phyloP scores from a whole-genome alignment of 2,797 vertebrate species.

The Nannoperca obscura region DNA sequence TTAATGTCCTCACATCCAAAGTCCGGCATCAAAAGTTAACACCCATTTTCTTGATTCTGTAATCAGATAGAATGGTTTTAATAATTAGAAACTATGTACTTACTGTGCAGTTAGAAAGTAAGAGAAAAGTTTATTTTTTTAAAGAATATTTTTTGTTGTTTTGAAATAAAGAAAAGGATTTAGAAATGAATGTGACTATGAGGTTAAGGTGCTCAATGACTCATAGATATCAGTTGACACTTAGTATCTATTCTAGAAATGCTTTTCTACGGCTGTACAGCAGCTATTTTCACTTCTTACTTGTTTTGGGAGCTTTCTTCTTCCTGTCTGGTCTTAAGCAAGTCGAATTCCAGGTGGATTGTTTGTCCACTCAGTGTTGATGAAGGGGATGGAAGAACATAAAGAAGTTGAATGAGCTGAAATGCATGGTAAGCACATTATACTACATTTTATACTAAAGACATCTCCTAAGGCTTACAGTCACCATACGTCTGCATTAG shows the following conservation, averaged over 20 bases:
- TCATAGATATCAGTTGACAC: background rate
- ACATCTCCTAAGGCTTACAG: conserved; percentile 25
- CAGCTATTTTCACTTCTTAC: background rate
- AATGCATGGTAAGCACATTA: background rate
- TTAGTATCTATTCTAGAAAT: background rate
- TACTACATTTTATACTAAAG: conserved; percentile 7
- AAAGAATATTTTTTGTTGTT: background rate
- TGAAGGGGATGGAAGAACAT: background rate
- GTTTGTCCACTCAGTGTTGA: background rate
- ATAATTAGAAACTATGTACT: background rate
- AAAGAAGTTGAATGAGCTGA: background rate
- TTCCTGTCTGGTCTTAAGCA: background rate
- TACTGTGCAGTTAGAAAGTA: background rate
- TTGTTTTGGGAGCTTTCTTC: background rate
- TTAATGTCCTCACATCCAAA: background rate
- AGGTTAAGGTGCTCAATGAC: background rate
- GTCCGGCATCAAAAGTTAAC: conserved; percentile 10
- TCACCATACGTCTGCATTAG: conserved; percentile 21
- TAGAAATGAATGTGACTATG: background rate
- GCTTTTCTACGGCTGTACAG: background rate
- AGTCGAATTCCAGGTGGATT: background rate
- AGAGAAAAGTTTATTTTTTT: background rate
- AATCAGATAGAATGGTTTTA: background rate
- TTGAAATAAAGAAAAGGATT: background rate
- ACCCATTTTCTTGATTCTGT: conserved; percentile 11